These are phyloP conservation scores for Goniozus legneri DNA, from an alignment of 1,140 invertebrate genomes.

Conservation along the genomic window DNA sequence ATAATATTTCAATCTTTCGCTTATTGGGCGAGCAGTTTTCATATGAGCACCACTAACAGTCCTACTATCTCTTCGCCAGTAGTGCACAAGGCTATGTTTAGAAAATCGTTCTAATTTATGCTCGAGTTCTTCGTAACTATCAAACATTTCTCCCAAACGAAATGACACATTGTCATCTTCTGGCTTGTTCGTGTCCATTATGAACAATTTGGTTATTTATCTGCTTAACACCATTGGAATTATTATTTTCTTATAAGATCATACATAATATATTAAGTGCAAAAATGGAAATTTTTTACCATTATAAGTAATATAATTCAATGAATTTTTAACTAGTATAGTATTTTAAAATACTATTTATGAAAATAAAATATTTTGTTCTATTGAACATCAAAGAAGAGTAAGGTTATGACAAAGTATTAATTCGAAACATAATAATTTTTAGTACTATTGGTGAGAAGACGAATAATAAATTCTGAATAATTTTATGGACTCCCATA, in stretches of 20 bases:
- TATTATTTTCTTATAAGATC: background rate
- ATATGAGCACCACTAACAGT: conserved; percentile 51
- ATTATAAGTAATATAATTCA: too few species aligned
- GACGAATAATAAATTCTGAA: too few species aligned
- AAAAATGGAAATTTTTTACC: background rate
- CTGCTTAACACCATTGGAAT: too few species aligned
- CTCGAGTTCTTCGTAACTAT: conserved; percentile 49
- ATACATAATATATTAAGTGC: too few species aligned
- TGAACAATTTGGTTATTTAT: conserved; percentile 14
- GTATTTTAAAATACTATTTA: too few species aligned
- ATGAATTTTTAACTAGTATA: too few species aligned
- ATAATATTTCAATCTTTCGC: conserved; percentile 49
- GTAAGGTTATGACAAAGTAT: too few species aligned
- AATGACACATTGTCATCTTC: conserved; percentile 40
- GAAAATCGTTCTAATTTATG: conserved; percentile 45
- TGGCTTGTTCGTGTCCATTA: conserved; percentile 23
- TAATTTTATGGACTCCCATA: too few species aligned
- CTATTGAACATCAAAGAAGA: too few species aligned
- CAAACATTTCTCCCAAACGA: conserved; percentile 46
- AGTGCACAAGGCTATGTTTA: conserved; percentile 47
- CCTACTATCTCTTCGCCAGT: conserved; percentile 51
- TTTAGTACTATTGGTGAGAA: too few species aligned
- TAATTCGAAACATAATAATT: too few species aligned
- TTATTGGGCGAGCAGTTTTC: conserved; percentile 52
- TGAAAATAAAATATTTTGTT: too few species aligned